Conservation (phyloP, 2,888 invertebrate genomes). For the Mongoloraphidia duomilia region DNA sequence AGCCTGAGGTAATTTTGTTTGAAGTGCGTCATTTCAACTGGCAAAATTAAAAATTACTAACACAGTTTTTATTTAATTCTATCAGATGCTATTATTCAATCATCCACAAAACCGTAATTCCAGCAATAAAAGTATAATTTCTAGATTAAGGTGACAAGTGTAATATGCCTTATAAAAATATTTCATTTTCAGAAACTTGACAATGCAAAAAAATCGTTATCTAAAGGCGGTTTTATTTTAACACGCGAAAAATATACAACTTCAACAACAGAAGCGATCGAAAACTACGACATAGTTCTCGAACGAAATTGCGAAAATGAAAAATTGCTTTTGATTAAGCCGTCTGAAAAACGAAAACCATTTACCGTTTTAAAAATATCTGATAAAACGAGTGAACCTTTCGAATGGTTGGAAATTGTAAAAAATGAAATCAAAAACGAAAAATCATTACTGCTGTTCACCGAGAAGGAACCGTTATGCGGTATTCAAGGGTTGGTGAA, state of each 20-base stretch:
- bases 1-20: slow-evolving; percentile 27
- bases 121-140: no score
- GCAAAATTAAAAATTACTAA: no score
- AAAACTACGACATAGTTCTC: slow-evolving; percentile 34
- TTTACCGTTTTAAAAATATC: slow-evolving; percentile 33
- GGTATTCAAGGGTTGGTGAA: slow-evolving; percentile 85
- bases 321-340: slow-evolving; percentile 39
- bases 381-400: slow-evolving; percentile 25
- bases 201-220: slow-evolving; percentile 33
- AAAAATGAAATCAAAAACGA: slow-evolving; percentile 22
- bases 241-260: slow-evolving; percentile 40
- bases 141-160: no score
- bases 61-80: no score
- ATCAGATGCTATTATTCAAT: no score
- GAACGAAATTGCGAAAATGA: slow-evolving; percentile 36
- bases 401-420: slow-evolving; percentile 37
- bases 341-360: slow-evolving; percentile 34
- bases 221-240: slow-evolving; percentile 44
- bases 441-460: slow-evolving; percentile 45
- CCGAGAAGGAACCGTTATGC: slow-evolving; percentile 49
- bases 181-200: slow-evolving; percentile 28
- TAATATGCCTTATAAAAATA: no score
- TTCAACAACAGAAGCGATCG: slow-evolving; percentile 28
- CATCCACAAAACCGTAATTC: no score
- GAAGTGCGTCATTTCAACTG: no score